These are phyloP conservation scores for Peromyscus polionotus DNA, from an alignment of 2,113 vertebrate genomes.

Conservation along the genomic window DNA sequence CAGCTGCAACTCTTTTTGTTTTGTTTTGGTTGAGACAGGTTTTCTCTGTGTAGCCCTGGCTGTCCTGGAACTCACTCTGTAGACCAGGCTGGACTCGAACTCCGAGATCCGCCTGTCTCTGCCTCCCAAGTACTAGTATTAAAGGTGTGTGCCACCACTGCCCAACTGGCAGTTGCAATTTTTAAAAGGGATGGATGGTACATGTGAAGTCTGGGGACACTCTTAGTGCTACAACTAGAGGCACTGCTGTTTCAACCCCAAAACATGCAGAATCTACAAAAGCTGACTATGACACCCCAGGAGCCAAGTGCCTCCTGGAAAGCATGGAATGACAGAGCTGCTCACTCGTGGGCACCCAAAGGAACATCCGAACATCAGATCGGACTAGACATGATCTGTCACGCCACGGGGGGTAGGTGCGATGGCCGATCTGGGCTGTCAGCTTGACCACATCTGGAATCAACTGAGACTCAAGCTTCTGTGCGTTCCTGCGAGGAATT, in stretches of 20 bases:
- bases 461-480: background rate
- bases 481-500: background rate
- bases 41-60: too few species aligned
- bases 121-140: too few species aligned
- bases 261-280: background rate
- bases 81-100: too few species aligned
- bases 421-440: background rate
- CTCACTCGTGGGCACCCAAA: background rate
- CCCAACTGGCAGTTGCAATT: too few species aligned
- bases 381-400: too few species aligned
- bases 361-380: rapidly evolving
- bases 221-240: background rate
- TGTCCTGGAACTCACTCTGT: too few species aligned
- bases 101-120: too few species aligned
- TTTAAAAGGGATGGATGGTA: background rate
- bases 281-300: rapidly evolving
- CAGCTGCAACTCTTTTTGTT: too few species aligned
- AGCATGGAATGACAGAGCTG: rapidly evolving
- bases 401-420: rapidly evolving
- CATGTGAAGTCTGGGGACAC: rapidly evolving
- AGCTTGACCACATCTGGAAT: background rate
- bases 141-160: too few species aligned
- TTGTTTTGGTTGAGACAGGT: too few species aligned
- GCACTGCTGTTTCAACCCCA: background rate
- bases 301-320: background rate